Conservation (phyloP, 2,113 vertebrate species). For the Pipa parva region DNA sequence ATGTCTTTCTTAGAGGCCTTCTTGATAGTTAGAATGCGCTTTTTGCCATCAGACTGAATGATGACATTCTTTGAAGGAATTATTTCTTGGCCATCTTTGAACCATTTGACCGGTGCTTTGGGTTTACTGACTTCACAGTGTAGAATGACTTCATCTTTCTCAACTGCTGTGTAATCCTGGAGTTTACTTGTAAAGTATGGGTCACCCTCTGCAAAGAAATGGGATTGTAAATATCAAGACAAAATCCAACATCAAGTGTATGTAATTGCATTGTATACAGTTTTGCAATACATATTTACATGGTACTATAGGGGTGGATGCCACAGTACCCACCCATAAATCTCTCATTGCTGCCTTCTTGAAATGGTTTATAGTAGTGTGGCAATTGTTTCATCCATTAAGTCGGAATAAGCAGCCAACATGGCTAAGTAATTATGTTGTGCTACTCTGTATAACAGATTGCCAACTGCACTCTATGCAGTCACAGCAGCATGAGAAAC, state of each 20-base stretch:
- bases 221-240: neutral
- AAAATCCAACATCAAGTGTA: neutral
- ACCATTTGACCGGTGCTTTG: conserved; percentile 82
- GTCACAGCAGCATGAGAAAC: no score
- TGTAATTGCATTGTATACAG: neutral
- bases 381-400: no score
- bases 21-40: conserved; percentile 79
- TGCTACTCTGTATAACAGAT: no score
- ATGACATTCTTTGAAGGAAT: conserved; percentile 83
- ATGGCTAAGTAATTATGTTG: no score
- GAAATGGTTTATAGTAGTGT: no score
- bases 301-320: no score
- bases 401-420: no score
- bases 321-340: no score
- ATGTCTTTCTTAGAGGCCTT: conserved; percentile 77
- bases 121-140: conserved; percentile 93
- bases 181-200: conserved; percentile 91
- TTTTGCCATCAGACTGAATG: conserved; percentile 83
- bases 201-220: conserved; percentile 79
- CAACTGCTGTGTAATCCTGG: conserved; percentile 89
- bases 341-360: no score
- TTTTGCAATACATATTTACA: no score
- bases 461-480: no score
- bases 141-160: conserved; percentile 88
- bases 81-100: conserved; percentile 86